Percentiles rank a stretch among this genome's conserved stretches.
Evolutionary conservation across 1,140 invertebrate species (phyloP).

Genomic region (Neoseiulus cucumeris): DNA sequence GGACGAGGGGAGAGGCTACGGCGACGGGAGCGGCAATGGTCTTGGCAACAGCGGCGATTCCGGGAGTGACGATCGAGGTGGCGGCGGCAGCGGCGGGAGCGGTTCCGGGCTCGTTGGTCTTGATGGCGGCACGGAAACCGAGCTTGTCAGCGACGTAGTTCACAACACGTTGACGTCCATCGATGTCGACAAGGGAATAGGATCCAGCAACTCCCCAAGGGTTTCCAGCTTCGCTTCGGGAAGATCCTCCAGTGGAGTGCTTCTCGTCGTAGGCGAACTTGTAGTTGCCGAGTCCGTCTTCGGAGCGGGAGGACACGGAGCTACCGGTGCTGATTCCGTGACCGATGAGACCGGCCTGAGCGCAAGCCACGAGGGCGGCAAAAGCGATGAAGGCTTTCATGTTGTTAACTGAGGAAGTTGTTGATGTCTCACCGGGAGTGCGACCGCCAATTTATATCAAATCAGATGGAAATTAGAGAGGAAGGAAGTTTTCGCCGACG

Average conservation of each 20-base stretch:
- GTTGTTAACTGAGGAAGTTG: neutral
- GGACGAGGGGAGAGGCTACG: slow-evolving; percentile 25
- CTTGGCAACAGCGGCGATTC: slow-evolving; percentile 25
- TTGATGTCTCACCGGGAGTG: too few relatives aligned
- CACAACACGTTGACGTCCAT: slow-evolving; percentile 21
- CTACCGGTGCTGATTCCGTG: neutral
- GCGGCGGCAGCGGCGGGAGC: slow-evolving; percentile 23
- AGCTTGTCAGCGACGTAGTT: slow-evolving; percentile 24
- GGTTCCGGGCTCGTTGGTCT: slow-evolving; percentile 21
- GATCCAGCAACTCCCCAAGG: slow-evolving; percentile 19
- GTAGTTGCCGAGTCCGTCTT: slow-evolving; percentile 19
- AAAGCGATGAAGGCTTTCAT: neutral
- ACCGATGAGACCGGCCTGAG: neutral
- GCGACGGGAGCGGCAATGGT: slow-evolving; percentile 32
- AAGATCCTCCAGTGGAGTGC: slow-evolving; percentile 23
- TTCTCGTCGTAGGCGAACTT: slow-evolving; percentile 24
- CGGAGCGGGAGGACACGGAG: neutral
- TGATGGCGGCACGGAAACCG: slow-evolving; percentile 21
- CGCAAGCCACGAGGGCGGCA: neutral
- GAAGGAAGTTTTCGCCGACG: too few relatives aligned
- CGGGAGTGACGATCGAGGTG: slow-evolving; percentile 18
- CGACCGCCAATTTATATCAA: too few relatives aligned
- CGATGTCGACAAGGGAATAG: slow-evolving; percentile 21
- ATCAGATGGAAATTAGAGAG: too few relatives aligned
- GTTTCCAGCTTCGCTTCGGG: slow-evolving; percentile 19